A percentile compares a stretch with the other conserved stretches of the same genome.
These are phyloP conservation scores for Aphaenogaster ashmeadi DNA, from an alignment of 1,140 invertebrate species.

Conservation along the genomic window DNA sequence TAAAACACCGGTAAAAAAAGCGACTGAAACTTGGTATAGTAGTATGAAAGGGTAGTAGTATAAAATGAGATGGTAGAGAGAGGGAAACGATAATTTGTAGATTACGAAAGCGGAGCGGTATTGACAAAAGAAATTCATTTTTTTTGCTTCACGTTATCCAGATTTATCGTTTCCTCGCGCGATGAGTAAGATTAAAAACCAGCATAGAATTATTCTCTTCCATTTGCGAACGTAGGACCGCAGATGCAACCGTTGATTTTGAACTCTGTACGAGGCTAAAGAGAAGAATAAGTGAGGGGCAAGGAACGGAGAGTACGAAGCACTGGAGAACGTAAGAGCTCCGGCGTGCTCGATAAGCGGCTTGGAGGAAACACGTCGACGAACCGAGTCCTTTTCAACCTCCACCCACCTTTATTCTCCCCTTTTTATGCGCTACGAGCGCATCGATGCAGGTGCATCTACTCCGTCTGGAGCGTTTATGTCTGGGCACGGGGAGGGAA, in stretches of 20 bases:
- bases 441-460: slow-evolving; percentile 45
- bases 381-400: slow-evolving; percentile 45
- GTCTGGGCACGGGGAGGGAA: slow-evolving; percentile 36
- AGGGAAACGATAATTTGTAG: neutral
- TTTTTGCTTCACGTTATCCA: neutral
- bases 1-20: slow-evolving; percentile 22
- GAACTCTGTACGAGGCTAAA: slow-evolving; percentile 40
- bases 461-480: slow-evolving; percentile 35
- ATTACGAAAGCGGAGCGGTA: neutral
- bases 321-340: slow-evolving; percentile 41
- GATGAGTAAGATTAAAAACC: neutral
- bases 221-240: slow-evolving; percentile 8
- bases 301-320: neutral
- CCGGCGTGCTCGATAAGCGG: slow-evolving; percentile 47
- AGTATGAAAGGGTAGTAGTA: neutral
- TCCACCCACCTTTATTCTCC: slow-evolving; percentile 31
- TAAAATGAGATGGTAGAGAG: neutral
- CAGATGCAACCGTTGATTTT: slow-evolving; percentile 50
- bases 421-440: slow-evolving; percentile 47
- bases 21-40: neutral
- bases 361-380: slow-evolving; percentile 59
- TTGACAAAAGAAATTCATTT: slow-evolving; percentile 8
- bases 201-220: slow-evolving; percentile 45
- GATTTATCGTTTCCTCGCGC: neutral
- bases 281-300: slow-evolving; percentile 9